phyloP scores from a whole-genome alignment of 2,797 vertebrate genomes.

The Malurus leucopterus region DNA sequence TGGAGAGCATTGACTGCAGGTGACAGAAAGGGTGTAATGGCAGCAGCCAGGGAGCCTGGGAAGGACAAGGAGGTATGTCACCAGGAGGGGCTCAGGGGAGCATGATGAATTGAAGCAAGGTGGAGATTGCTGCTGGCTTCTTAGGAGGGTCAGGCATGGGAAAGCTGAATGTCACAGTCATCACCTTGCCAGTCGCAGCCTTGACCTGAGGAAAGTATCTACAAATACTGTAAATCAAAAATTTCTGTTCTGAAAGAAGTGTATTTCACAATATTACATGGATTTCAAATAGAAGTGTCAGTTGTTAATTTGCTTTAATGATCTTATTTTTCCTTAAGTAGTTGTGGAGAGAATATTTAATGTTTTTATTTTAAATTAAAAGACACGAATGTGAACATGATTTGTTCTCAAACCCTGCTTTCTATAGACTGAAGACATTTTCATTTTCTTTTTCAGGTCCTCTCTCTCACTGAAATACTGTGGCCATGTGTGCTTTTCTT shows the following conservation, averaged over 20 bases:
- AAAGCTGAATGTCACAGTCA: not conserved
- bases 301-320: not conserved
- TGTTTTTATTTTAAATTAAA: not conserved
- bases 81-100: not conserved
- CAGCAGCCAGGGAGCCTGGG: not conserved
- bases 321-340: not conserved
- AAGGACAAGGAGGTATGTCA: not conserved
- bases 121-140: not conserved
- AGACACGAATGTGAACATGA: no score
- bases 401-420: not conserved
- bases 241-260: not conserved
- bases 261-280: not conserved
- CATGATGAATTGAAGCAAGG: not conserved
- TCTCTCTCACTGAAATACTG: constrained; percentile 67
- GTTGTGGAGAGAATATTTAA: not conserved
- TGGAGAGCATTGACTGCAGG: not conserved
- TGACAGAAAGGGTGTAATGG: not conserved
- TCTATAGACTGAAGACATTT: not conserved
- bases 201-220: not conserved
- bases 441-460: constrained; percentile 49
- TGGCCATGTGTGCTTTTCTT: constrained; percentile 72
- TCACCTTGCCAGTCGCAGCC: not conserved
- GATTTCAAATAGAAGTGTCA: not conserved
- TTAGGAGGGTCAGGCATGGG: not conserved
- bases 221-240: not conserved